These are phyloP conservation scores for Zaprionus lachaisei DNA, from an alignment of 1,140 invertebrate genomes.

Conservation along the genomic window DNA sequence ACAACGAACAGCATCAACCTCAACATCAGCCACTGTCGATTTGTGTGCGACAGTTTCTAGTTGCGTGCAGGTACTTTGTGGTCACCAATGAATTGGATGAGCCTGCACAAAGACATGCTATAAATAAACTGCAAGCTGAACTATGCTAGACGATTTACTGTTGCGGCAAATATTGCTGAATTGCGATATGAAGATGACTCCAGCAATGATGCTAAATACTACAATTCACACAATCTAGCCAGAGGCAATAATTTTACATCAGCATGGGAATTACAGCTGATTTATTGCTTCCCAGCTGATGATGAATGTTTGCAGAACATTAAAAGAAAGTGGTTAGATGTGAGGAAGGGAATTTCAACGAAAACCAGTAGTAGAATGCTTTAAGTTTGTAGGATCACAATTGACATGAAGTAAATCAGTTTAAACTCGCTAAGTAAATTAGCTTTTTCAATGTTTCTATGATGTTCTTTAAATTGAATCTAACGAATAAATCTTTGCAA, in stretches of 20 bases:
- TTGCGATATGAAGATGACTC: slow-evolving; percentile 15
- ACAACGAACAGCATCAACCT: slow-evolving; percentile 23
- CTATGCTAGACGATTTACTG: slow-evolving; percentile 1
- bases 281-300: not conserved
- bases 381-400: no score
- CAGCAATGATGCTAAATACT: not conserved
- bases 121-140: slow-evolving; percentile 59
- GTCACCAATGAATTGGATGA: slow-evolving; percentile 40
- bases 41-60: not conserved
- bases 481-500: not conserved
- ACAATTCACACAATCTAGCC: not conserved
- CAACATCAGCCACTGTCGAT: slow-evolving; percentile 39
- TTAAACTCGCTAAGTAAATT: not conserved
- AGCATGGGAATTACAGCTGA: not conserved
- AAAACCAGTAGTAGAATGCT: not conserved
- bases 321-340: no score
- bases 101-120: slow-evolving; percentile 50
- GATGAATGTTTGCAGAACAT: not conserved
- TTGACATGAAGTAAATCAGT: not conserved
- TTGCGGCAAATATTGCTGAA: not conserved
- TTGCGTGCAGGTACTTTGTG: slow-evolving; percentile 54
- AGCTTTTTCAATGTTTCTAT: not conserved
- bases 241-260: not conserved
- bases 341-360: not conserved
- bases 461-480: not conserved